Percentiles rank a stretch among this genome's conserved stretches.
These are phyloP conservation scores for Accipiter cooperii DNA, from an alignment of 2,113 vertebrate genomes.

Conservation along the genomic window DNA sequence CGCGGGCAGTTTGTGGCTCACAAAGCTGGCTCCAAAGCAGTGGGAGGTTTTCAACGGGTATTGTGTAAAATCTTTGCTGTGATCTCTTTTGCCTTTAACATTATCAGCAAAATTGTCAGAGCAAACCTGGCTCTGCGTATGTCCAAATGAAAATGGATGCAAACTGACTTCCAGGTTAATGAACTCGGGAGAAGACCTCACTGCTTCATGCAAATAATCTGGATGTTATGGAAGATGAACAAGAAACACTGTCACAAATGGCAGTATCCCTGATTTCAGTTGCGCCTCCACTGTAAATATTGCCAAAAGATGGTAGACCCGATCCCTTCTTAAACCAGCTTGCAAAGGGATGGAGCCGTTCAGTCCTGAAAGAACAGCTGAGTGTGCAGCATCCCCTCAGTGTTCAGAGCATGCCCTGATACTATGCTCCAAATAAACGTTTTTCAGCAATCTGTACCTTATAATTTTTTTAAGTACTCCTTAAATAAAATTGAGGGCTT, in stretches of 20 bases:
- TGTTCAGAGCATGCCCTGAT: not conserved
- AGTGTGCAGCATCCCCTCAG: not conserved
- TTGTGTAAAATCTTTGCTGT: not conserved
- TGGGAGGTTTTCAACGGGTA: not conserved
- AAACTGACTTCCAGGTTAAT: not conserved
- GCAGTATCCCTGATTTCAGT: not conserved
- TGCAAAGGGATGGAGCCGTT: not conserved
- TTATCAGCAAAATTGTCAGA: not conserved
- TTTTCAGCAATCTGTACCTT: not conserved
- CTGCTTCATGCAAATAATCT: not conserved
- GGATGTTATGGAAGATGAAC: not conserved
- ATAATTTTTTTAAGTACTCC: not conserved
- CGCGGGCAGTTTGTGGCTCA: not conserved
- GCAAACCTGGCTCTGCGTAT: rapidly evolving
- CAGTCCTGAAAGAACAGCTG: not conserved
- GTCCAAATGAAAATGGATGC: not conserved
- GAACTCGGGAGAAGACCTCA: not conserved
- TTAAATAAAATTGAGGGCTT: not conserved
- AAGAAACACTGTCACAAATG: not conserved
- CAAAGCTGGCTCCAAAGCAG: not conserved
- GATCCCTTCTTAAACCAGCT: not conserved
- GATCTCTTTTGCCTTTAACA: not conserved
- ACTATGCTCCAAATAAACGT: not conserved
- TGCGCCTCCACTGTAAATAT: not conserved
- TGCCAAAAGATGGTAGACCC: not conserved